Evolutionary conservation across 2,113 vertebrate species (phyloP).

Genomic region (Beaufortia kweichowensis): DNA sequence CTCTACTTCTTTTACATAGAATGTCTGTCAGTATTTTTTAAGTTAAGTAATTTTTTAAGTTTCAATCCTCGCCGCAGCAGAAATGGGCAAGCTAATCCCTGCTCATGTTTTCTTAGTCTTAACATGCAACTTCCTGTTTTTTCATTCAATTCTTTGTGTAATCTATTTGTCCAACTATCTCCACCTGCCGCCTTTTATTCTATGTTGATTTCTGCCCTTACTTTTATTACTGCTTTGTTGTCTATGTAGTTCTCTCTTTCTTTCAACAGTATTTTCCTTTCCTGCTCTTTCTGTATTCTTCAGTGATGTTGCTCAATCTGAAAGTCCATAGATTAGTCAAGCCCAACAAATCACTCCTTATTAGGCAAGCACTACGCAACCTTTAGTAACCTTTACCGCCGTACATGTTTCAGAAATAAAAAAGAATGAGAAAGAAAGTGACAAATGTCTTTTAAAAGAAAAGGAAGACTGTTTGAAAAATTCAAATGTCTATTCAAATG

Average conservation of each 20-base stretch:
- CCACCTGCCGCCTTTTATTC: neutral
- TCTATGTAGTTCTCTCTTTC: constrained; percentile 61
- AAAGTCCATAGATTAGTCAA: constrained; percentile 49
- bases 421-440: neutral
- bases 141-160: neutral
- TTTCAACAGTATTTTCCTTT: neutral
- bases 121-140: neutral
- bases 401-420: neutral
- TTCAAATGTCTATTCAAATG: constrained; percentile 31
- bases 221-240: constrained; percentile 52
- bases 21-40: neutral
- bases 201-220: neutral
- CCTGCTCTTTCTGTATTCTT: neutral
- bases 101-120: too few species aligned
- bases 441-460: neutral
- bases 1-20: neutral
- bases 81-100: neutral
- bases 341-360: constrained; percentile 39
- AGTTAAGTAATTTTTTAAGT: too few species aligned
- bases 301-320: constrained; percentile 49
- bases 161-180: neutral
- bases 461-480: neutral
- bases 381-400: constrained; percentile 35
- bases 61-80: neutral
- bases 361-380: constrained; percentile 16